Conservation (phyloP, 2,888 invertebrate genomes). For the Drosophila anomelani region DNA sequence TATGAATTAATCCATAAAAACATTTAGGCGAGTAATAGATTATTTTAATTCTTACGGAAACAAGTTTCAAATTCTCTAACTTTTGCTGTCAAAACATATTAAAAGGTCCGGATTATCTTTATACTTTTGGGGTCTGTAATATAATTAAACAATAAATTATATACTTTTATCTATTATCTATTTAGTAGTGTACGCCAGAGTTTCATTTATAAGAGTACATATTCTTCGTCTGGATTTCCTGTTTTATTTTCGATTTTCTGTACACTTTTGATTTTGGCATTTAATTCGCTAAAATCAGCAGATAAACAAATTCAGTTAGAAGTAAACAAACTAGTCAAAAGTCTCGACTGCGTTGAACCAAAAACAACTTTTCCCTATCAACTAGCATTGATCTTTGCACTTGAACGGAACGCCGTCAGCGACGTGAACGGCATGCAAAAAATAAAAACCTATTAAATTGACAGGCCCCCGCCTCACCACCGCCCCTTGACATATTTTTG, state of each 20-base stretch:
- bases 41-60: too few relatives aligned
- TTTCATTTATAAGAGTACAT: not conserved
- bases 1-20: too few relatives aligned
- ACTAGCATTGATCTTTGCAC: conserved; percentile 61
- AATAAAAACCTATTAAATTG: conserved; percentile 23
- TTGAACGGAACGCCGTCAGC: conserved; percentile 33
- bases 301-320: conserved; percentile 54
- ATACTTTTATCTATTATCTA: too few relatives aligned
- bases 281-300: conserved; percentile 31
- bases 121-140: too few relatives aligned
- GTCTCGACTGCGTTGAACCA: conserved; percentile 33
- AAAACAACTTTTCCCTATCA: conserved; percentile 52
- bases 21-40: too few relatives aligned
- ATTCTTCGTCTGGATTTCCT: not conserved
- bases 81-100: not conserved
- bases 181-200: not conserved
- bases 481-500: not conserved
- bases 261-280: conserved; percentile 26
- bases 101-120: not conserved
- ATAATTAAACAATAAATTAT: not conserved
- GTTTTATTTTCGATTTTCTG: conserved; percentile 3
- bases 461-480: conserved; percentile 9
- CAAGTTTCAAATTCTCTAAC: not conserved
- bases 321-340: conserved; percentile 60
- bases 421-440: conserved; percentile 31